Base-by-base conservation (phyloP, 2,113 vertebrate species). In the Turnix velox region DNA sequence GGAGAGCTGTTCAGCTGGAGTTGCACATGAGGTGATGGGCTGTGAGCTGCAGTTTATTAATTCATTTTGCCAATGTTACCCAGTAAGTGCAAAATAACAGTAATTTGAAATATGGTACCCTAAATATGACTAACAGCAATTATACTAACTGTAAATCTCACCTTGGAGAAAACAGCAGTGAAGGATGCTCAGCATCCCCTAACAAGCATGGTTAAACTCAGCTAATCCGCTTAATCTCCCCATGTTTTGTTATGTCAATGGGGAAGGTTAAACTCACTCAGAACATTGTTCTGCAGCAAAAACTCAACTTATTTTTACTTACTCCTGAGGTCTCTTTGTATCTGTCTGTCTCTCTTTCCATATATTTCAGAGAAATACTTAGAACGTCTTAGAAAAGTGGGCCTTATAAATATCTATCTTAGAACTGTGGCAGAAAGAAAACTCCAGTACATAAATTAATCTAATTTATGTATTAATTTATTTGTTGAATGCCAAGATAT, bases 41-140 rank as follows among this genome's bases (percentile, higher is more conserved):
- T 93, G 42, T 80, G 79, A 91, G 90, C 55, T 71, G 51, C 77
- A 51, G 27, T 74, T 85, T 90, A 77, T 90, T 95, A 90, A 88
- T 88, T 88, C 31, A 71, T 80, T 90, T 88, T 80, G 72, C 46
- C 85, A 95, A 73, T 37, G n/a, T 90, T 55, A 94, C 35, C 67
- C 71, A 63, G 11, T 67, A 90, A 83, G 24, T 84, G 52, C 35
- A 83, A 90, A 84, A 84, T 77, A 91, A 63, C 18, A 71, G 24
- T 37, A 79, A 77, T 40, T 8, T 81, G 57, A 92, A 93, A 88
- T 86, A 86, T 6, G n/a, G 57, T 52, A 55, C 40, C 77, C 37
- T 67, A 90, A 92, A 93, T 86, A 6, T 67, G 62, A 71, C 55
- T 77, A 74, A 57, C 15, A 81, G 33, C 37, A 74, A 63, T 85